Evolutionary conservation across 2,797 vertebrate species (phyloP).

Genomic region (Mastacembelus armatus): DNA sequence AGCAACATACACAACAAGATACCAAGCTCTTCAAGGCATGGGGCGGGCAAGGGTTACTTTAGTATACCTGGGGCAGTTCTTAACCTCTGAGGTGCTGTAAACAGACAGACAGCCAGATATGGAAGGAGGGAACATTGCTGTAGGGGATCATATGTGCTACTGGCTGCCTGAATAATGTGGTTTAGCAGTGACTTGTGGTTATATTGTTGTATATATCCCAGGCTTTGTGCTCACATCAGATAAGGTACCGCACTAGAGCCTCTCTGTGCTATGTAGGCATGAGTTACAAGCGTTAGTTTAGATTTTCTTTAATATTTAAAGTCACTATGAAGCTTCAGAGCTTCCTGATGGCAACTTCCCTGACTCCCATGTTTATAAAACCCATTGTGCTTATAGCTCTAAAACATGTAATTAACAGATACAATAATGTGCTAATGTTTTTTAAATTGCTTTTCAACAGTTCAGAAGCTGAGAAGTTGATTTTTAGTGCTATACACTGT

Average conservation of each 20-base stretch:
- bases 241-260: slow-evolving; percentile 21
- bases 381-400: not conserved
- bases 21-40: slow-evolving; percentile 61
- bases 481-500: too few species aligned
- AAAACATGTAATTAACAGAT: not conserved
- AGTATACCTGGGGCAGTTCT: slow-evolving; percentile 61
- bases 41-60: slow-evolving; percentile 50
- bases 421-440: not conserved
- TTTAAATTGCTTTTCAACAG: not conserved
- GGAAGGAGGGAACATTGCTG: slow-evolving; percentile 47
- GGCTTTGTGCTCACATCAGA: slow-evolving; percentile 21
- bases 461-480: not conserved
- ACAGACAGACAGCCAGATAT: slow-evolving; percentile 62
- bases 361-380: not conserved
- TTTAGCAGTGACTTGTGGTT: slow-evolving; percentile 42
- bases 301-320: not conserved
- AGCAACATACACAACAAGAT: slow-evolving; percentile 50
- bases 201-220: slow-evolving; percentile 22
- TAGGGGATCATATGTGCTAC: slow-evolving; percentile 49
- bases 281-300: too few species aligned
- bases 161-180: slow-evolving; percentile 22
- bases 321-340: not conserved
- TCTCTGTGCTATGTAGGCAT: not conserved
- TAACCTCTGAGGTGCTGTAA: slow-evolving; percentile 74
- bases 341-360: not conserved